Base-by-base conservation (phyloP, 1,140 invertebrate species). In the Drosophila bipectinata region DNA sequence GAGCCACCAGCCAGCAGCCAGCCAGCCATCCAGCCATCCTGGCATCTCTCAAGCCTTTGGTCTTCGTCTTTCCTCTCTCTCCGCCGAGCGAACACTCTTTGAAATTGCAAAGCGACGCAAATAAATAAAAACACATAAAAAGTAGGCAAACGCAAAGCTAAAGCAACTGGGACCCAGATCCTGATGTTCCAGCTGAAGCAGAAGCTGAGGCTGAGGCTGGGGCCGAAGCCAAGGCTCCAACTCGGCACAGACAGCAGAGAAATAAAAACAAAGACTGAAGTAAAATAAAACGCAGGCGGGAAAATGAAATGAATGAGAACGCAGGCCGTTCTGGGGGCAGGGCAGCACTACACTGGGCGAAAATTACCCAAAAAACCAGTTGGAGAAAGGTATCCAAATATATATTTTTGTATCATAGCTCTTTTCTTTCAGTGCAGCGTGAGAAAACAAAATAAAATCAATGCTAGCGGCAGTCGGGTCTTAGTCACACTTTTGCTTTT, bases 121-220 rank as follows among this genome's bases (percentile, higher is more conserved):
- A 87, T 87, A 88, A 88, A 87, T 82, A 87, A 88, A 88, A 87
- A 88, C 71, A 76, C 75, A 85, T 85, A 87, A 87, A 88, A 87
- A 87, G 79, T 87, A 88, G 83, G 83, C 75, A 83, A 82, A 74
- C 59, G 58, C 67, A 67, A 64, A 28, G 44, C 56, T 47, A 39
- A 55, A 34, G 56, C 71, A 34, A 54, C 41, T 45, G 18, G 18
- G 55, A 8, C 15, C 44, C 44, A 47, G 44, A 47, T 47, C 44
- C 44, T 47, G 44, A 44, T 12, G 32, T 34, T 9, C 8, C 8
- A 9, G 18, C 15, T 4, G 44, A 18, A 45, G 15, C 41, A 9
- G 32, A 48, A 32, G 34, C n/a, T n/a, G n/a, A n/a, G n/a, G n/a
- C 57, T 26, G 21, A 37, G 15, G 32, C 57, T 55, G 7, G 18